Base-by-base conservation (phyloP, 2,888 invertebrate genomes). In the Nephrotoma flavescens region DNA sequence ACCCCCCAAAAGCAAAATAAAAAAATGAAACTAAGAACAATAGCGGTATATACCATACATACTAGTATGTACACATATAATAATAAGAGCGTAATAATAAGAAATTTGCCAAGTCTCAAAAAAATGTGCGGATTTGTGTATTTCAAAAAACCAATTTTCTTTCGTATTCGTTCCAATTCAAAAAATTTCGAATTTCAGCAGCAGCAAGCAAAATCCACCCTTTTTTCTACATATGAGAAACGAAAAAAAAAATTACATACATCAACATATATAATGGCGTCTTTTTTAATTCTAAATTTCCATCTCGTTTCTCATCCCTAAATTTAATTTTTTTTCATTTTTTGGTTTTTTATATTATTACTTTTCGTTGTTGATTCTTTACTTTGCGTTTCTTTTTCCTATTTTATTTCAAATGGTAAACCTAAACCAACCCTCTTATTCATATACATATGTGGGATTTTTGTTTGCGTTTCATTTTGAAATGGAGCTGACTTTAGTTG, bases 51-150 rank as follows among this genome's bases (percentile, higher is more conserved):
- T 57, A 52, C 31, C 19, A 19, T 1, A n/a, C 31, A 31, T 31
- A 71, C 11, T 44, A 4, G 11, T 44, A 44, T 1, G 6, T 44
- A 44, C 44, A 44, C 44, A 71, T 31, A 71, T 57, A 57, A 31
- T 71, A 71, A 12, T 71, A 71, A 71, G 71, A 71, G 71, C 19
- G 52, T 52, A 52, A 52, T 52, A 15, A 52, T 15, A 52, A 52
- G 71, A 71, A 71, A 71, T 71, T 71, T 71, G 71, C 31, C 71
- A 71, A 31, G 9, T 71, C 71, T 71, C 31, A 71, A 31, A 71
- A 52, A 41, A 83, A 41, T 84, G 84, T 84, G 84, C 84, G 84
- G 84, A 84, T 84, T 84, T 84, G n/a, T 84, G 42, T 84, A 84
- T 84, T 84, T 42, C 84, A 42, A 84, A 71, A 52, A 15, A 42